Evolutionary conservation across 2,113 vertebrate genomes (phyloP), one percentile per base, ranked within the genome.

Genomic region (Piliocolobus tephrosceles): DNA sequence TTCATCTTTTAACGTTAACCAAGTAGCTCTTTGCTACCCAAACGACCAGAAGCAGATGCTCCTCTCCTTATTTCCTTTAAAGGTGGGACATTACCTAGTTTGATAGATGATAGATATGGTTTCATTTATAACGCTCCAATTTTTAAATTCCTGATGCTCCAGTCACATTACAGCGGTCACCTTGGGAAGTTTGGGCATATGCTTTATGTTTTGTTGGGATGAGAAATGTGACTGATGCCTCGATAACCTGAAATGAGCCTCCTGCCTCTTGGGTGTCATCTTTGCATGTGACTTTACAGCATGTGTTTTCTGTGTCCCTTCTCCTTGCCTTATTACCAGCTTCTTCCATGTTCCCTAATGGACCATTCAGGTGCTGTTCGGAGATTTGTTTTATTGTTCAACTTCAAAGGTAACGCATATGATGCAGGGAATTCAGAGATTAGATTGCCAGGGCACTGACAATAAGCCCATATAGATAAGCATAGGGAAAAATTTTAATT

Each of bases 381-480:
- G 87, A 94, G 80, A 52, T 90, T 64, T 18, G 64, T 2, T 43
- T 50, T 96, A 88, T 96, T 95, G 84, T 95, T 96, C 72, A 50
- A 3, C 84, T 79, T 80, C 92, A 95, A 86, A 97, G 70, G n/a
- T 83, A 55, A 12, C 84, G 72, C 12, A 12, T 32, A 50, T 32
- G 55, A 95, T 50, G 38, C 61, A 61, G 61, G 73, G 18, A 97
- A 96, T 96, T 95, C 45, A 50, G 47, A 90, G 95, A 84, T 35
- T 32, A 96, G 91, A 64, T 95, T 89, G 43, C 45, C 92, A 58
- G 57, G 12, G 47, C 22, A 13, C 14, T 82, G 83, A 75, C 32
- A 96, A 81, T 87, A 79, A 97, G 35, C 32, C 66, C 96, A 97
- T 94, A 47, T 93, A 93, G 94, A 80, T 97, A 97, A 98, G 30